These are phyloP conservation scores for Luidia sarsii DNA, from an alignment of 53 echinoderm and acorn worm species.

Conservation along the genomic window DNA sequence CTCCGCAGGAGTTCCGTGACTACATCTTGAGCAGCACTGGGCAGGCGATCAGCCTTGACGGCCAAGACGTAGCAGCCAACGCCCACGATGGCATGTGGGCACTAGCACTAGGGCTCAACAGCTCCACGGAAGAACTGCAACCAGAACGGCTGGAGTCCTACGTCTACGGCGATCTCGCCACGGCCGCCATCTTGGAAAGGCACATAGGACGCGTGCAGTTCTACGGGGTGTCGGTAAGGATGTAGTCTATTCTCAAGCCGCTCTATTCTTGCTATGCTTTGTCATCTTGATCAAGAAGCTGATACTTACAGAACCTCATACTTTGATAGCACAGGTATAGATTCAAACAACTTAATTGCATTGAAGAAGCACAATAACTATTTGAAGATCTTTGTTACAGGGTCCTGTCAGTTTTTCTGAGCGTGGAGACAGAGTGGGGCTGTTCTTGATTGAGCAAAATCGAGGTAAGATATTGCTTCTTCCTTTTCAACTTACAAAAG, in stretches of 20 bases:
- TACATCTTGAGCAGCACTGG: constrained; percentile 14
- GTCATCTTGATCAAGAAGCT: too few relatives aligned
- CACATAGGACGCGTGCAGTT: constrained; percentile 37
- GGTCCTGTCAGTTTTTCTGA: constrained; percentile 43
- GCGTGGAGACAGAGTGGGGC: constrained; percentile 30
- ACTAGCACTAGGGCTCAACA: constrained; percentile 50
- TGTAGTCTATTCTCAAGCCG: not conserved
- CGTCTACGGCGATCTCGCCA: constrained; percentile 34
- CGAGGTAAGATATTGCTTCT: too few relatives aligned
- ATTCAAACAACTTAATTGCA: too few relatives aligned
- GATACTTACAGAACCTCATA: too few relatives aligned
- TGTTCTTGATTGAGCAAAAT: constrained; percentile 43
- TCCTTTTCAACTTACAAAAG: too few relatives aligned
- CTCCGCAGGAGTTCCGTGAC: constrained; percentile 45
- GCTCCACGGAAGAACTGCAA: constrained; percentile 27
- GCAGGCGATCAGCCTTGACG: constrained; percentile 41
- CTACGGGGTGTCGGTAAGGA: constrained; percentile 60
- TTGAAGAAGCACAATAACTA: not conserved
- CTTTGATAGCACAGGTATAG: too few relatives aligned
- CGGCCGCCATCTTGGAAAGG: constrained; percentile 45
- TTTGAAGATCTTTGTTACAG: too few relatives aligned
- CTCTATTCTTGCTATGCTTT: too few relatives aligned
- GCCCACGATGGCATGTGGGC: constrained; percentile 65
- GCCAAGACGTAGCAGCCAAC: constrained; percentile 66
- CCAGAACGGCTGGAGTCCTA: constrained; percentile 52